Evolutionary conservation across 2,888 invertebrate genomes (phyloP).

Genomic region (Zaprionus lineosus): DNA sequence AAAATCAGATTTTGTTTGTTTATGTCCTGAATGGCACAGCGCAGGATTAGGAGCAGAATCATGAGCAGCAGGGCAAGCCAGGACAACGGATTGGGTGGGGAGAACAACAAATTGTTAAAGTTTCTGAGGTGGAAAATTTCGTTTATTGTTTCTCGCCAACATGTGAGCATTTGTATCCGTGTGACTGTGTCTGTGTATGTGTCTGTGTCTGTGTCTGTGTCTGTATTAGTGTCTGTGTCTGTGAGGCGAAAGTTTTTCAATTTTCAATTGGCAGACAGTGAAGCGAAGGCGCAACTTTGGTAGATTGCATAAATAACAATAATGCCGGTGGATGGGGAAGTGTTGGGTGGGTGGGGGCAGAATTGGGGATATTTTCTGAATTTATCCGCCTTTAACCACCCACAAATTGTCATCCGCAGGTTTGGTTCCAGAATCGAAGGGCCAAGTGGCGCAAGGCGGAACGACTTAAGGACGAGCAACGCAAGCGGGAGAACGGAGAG

Average conservation of each 20-base stretch:
- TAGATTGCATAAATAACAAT: conserved; percentile 60
- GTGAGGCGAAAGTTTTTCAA: conserved; percentile 72
- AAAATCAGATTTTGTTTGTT: conserved; percentile 76
- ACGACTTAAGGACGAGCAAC: conserved; percentile 94
- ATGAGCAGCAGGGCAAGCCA: background rate
- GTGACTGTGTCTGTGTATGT: conserved; percentile 13
- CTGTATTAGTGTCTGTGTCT: conserved; percentile 15
- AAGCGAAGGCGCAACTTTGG: conserved; percentile 37
- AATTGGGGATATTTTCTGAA: conserved; percentile 60
- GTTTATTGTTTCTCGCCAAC: conserved; percentile 61
- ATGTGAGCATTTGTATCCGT: conserved; percentile 13
- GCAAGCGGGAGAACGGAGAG: conserved; percentile 90
- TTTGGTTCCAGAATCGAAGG: conserved; percentile 96
- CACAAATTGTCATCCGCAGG: conserved; percentile 84
- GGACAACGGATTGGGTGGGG: background rate
- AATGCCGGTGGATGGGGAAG: no score
- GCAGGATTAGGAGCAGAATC: background rate
- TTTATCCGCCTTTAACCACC: conserved; percentile 28
- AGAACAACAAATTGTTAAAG: conserved; percentile 76
- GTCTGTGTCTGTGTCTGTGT: conserved; percentile 1
- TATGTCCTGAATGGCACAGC: conserved; percentile 55
- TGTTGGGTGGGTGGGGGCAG: no score
- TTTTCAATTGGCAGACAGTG: conserved; percentile 72
- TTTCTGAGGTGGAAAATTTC: conserved; percentile 80
- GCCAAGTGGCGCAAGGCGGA: conserved; percentile 97